A percentile compares a stretch with the other conserved stretches of the same genome.
Evolutionary conservation across 2,888 invertebrate species (phyloP).

Genomic region (Acleris emargana): DNA sequence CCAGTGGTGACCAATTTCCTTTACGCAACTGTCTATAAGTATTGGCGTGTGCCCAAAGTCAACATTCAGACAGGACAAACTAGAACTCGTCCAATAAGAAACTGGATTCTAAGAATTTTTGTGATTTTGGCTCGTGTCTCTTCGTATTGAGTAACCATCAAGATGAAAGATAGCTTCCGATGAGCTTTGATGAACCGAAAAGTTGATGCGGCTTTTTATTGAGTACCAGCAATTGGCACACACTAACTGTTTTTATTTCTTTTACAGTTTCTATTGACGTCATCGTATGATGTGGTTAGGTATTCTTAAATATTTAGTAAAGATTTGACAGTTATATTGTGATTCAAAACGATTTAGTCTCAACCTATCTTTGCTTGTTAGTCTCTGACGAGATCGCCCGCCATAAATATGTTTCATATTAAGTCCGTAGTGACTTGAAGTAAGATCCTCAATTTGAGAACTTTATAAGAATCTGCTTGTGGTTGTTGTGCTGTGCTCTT

Average conservation of each 20-base stretch:
- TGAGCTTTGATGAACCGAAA: constrained; percentile 15
- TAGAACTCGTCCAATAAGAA: constrained; percentile 38
- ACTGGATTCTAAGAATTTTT: constrained; percentile 39
- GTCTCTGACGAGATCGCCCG: no score
- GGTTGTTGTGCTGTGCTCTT: no score
- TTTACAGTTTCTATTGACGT: constrained; percentile 11
- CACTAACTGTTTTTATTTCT: background rate
- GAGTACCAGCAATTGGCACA: background rate
- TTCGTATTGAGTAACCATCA: constrained; percentile 40
- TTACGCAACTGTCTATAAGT: constrained; percentile 37
- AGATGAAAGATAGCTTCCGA: constrained; percentile 38
- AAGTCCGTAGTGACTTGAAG: background rate
- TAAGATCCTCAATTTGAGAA: background rate
- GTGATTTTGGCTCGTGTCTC: constrained; percentile 41
- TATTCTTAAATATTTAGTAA: background rate
- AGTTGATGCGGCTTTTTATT: constrained; percentile 4
- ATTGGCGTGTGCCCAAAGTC: constrained; percentile 49
- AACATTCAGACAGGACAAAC: constrained; percentile 41
- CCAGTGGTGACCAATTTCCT: constrained; percentile 34
- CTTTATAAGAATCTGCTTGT: no score
- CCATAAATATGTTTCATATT: no score
- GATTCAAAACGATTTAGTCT: no score
- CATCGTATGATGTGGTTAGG: background rate
- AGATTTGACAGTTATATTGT: no score
- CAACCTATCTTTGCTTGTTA: no score